These are phyloP conservation scores for Lepidochrysops patricia DNA, from an alignment of 2,888 invertebrate species.

Conservation along the genomic window DNA sequence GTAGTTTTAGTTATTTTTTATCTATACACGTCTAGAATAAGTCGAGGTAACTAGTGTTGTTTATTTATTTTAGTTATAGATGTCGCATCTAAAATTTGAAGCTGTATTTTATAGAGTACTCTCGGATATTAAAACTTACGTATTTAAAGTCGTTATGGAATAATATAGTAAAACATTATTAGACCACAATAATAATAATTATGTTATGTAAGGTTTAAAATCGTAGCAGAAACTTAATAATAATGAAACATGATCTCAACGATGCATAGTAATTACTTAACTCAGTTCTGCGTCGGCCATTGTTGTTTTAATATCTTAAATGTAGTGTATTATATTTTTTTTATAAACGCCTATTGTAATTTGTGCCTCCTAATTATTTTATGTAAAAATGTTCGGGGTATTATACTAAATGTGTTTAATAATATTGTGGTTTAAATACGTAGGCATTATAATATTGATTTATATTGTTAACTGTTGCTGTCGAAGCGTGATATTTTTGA, in stretches of 20 bases:
- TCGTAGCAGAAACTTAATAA: constrained; percentile 10
- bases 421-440: background rate
- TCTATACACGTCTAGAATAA: background rate
- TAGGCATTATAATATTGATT: background rate
- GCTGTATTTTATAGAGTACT: background rate
- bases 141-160: background rate
- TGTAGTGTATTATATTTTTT: background rate
- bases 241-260: constrained; percentile 51
- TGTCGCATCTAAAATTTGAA: background rate
- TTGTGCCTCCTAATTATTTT: background rate
- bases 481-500: background rate
- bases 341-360: background rate
- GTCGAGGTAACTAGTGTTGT: background rate
- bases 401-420: background rate
- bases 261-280: constrained; percentile 51
- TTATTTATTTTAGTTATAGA: constrained; percentile 6
- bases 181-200: background rate
- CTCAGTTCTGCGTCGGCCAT: constrained; percentile 44
- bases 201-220: background rate
- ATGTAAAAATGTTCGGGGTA: background rate
- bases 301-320: constrained; percentile 18
- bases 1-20: constrained; percentile 1
- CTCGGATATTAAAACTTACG: background rate
- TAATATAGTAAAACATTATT: background rate
- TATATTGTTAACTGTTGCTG: background rate